Base-by-base conservation (phyloP, 64 coral and sea anemone genomes). In the Pocillopora verrucosa region DNA sequence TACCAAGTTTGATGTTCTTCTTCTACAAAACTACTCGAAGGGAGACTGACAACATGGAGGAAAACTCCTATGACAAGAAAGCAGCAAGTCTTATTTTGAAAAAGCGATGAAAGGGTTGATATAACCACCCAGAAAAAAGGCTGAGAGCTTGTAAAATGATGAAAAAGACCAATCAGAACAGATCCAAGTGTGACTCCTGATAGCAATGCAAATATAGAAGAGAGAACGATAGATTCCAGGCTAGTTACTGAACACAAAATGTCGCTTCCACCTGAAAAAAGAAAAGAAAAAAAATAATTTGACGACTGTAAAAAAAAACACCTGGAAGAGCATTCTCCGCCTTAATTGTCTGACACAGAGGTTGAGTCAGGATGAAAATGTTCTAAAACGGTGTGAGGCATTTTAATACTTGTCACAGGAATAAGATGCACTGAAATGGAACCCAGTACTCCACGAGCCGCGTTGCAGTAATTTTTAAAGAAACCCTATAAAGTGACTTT, bases 1-100 rank as follows among this genome's bases (percentile, higher is more conserved):
- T 99, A 95, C 97, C 94, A 99, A 1, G 97, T 93, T 82, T 99
- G 97, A 77, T 99, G 97, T 34, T 99, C 97, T 59, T 99, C 97
- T 87, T 99, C 97, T 9, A 99, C 94, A 72, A 99, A 99, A 80
- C 97, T 99, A 79, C 93, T 99, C 7, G 97, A 99, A 34, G 93
- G 64, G 51, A 99, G 65, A 73, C 97, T 99, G 5, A 99, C 73
- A 19, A 76, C 75, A 45, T 95, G 97, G 17, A 99, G 59, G 15
- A 93, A 35, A 25, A 79, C 77, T 78, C 97, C 93, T 85, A 87
- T 75, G 34, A 83, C 62, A 72, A 98, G 89, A 57, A 91, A 11
- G 25, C 58, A 10, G 41, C 58, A 25, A 5, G 36, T 68, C 6
- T 37, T 20, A 13, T 37, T 80, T 72, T 79, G 82, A 56, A 92